A percentile compares a stretch with the other conserved stretches of the same genome.
phyloP scores from a whole-genome alignment of 2,888 invertebrate genomes.

The Diploptera punctata region DNA sequence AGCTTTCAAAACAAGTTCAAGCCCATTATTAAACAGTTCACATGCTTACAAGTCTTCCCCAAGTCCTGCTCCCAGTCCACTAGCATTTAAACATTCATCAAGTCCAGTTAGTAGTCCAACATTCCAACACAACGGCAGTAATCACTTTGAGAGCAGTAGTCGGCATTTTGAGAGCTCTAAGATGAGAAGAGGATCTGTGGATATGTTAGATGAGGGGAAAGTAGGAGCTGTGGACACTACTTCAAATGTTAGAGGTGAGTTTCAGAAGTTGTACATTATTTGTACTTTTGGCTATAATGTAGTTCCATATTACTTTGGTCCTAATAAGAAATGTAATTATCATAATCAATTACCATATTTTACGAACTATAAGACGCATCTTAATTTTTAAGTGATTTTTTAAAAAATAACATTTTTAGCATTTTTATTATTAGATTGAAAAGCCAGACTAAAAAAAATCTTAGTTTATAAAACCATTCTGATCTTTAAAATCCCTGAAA shows the following conservation, averaged over 20 bases:
- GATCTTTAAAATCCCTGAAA: too few species aligned
- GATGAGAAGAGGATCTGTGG: constrained; percentile 33
- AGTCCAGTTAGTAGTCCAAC: constrained; percentile 37
- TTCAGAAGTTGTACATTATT: too few species aligned
- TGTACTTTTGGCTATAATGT: too few species aligned
- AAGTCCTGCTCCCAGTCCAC: constrained; percentile 25
- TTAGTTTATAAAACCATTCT: too few species aligned
- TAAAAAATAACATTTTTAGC: too few species aligned
- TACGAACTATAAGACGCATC: too few species aligned
- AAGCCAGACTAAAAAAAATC: too few species aligned
- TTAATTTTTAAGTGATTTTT: too few species aligned
- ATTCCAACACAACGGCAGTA: constrained; percentile 30
- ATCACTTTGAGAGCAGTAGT: constrained; percentile 27
- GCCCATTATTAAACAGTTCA: constrained; percentile 2
- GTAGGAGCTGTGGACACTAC: constrained; percentile 45
- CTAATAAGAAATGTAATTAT: too few species aligned
- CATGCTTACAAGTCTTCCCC: not conserved
- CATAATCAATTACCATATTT: too few species aligned
- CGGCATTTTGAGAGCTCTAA: constrained; percentile 19
- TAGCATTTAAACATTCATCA: constrained; percentile 20
- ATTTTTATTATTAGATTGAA: too few species aligned
- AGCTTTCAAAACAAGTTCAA: constrained; percentile 18
- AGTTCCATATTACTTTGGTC: too few species aligned
- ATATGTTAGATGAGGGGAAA: constrained; percentile 40
- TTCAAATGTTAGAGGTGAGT: constrained; percentile 49